phyloP scores from a whole-genome alignment of 1,140 invertebrate species.

The Pinna nobilis region DNA sequence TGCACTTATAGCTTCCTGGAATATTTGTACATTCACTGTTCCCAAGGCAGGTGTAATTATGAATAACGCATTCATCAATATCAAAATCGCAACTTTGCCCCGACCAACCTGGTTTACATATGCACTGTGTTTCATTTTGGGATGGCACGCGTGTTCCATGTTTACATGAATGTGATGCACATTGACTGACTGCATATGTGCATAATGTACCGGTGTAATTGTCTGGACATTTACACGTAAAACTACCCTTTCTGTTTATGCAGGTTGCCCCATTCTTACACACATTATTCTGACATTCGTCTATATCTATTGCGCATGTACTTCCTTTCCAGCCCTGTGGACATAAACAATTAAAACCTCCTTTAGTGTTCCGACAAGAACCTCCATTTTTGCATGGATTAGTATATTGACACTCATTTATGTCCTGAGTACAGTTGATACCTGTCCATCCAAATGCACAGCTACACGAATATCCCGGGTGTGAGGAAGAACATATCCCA shows the following conservation, averaged over 20 bases:
- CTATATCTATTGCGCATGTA: constrained; percentile 19
- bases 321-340: constrained; percentile 12
- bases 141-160: no score
- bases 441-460: constrained; percentile 31
- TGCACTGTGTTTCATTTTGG: no score
- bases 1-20: constrained; percentile 49
- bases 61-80: constrained; percentile 58
- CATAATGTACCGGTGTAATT: constrained; percentile 97
- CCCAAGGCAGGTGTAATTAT: constrained; percentile 35
- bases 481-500: constrained; percentile 20
- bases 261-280: no score
- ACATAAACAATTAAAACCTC: constrained; percentile 13
- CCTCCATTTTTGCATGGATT: constrained; percentile 8
- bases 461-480: constrained; percentile 18
- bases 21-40: constrained; percentile 57
- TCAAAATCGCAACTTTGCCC: no score
- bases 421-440: constrained; percentile 71
- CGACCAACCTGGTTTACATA: no score
- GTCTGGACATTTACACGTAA: no score
- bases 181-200: no score
- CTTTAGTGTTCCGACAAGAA: constrained; percentile 2
- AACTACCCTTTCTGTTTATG: no score
- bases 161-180: no score
- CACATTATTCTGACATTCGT: constrained; percentile 8
- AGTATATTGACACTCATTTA: constrained; percentile 57